These are phyloP conservation scores for Psilopogon haemacephalus DNA, from an alignment of 2,113 vertebrate genomes.

Conservation along the genomic window DNA sequence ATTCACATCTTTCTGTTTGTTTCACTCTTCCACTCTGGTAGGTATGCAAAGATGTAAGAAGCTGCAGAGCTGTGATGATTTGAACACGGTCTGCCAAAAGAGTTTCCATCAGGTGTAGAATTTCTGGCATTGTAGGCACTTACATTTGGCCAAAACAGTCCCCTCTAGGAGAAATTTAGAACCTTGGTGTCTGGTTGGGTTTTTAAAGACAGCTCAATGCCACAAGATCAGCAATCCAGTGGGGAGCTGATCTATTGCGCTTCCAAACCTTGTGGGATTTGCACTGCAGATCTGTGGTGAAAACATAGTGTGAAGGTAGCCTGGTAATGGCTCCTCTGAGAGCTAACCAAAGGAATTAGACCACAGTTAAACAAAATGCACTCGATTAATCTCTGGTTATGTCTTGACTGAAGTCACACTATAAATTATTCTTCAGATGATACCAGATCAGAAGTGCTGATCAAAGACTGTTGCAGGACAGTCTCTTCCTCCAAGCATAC, in stretches of 20 bases:
- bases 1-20: background rate
- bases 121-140: background rate
- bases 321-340: background rate
- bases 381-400: background rate
- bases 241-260: background rate
- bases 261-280: background rate
- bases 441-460: background rate
- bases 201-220: background rate
- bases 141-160: background rate
- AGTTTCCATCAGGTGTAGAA: background rate
- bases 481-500: background rate
- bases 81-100: background rate
- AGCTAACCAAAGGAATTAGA: conserved; percentile 30
- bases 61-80: background rate
- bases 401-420: background rate
- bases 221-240: background rate
- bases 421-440: conserved; percentile 8
- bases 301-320: background rate
- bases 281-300: background rate
- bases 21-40: background rate
- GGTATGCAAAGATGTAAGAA: background rate
- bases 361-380: background rate
- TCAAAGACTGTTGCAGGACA: background rate
- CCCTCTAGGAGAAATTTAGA: background rate
- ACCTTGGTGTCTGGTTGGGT: background rate